A percentile compares a stretch with the other conserved stretches of the same genome.
Conservation (phyloP, 2,888 invertebrate genomes). For the Aphrophora alni region DNA sequence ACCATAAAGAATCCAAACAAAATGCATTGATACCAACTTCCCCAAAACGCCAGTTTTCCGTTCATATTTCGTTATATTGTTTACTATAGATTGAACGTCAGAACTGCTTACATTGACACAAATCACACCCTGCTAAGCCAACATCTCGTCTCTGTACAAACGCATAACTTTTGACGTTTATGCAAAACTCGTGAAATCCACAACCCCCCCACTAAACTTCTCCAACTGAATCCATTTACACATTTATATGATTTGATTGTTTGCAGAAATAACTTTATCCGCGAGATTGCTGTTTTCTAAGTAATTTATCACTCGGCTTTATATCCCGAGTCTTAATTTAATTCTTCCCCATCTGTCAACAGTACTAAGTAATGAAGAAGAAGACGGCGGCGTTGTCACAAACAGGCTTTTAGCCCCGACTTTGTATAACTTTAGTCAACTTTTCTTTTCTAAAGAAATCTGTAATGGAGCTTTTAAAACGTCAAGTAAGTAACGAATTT, state of each 20-base stretch:
- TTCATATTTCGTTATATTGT: too few relatives aligned
- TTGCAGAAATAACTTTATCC: background rate
- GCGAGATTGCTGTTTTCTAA: background rate
- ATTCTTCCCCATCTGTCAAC: background rate
- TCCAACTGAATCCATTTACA: background rate
- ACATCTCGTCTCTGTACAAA: too few relatives aligned
- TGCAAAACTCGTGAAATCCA: too few relatives aligned
- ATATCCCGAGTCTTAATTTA: background rate
- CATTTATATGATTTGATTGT: background rate
- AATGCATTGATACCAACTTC: too few relatives aligned
- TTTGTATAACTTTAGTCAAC: background rate
- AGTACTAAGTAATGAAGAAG: background rate
- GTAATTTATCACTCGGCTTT: background rate
- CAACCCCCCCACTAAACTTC: too few relatives aligned
- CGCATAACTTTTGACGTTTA: too few relatives aligned
- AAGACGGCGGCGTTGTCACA: background rate
- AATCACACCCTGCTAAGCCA: too few relatives aligned
- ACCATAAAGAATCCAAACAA: too few relatives aligned
- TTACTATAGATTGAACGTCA: too few relatives aligned
- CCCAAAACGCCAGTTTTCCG: too few relatives aligned
- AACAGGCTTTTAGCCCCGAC: background rate
- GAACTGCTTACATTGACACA: too few relatives aligned
- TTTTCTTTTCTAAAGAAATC: slow-evolving; percentile 3
- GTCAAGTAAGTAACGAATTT: background rate
- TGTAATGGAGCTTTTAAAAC: background rate